Conservation (phyloP, 1,140 invertebrate species). For the Drosophila bipectinata region DNA sequence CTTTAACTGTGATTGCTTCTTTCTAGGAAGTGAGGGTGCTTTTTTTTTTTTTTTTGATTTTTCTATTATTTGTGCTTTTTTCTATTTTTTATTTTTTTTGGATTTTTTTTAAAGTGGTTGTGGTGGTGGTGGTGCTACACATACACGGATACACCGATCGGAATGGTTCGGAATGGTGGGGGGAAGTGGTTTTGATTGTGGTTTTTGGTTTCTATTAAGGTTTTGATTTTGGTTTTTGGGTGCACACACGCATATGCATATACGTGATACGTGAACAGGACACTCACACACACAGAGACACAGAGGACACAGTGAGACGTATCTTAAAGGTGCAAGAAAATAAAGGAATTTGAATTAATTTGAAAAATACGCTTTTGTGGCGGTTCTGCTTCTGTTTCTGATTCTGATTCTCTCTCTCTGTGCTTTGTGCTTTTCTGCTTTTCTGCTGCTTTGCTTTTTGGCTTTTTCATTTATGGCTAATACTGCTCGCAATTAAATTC, state of each 20-base stretch:
- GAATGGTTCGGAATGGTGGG: constrained; percentile 33
- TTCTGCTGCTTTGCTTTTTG: constrained; percentile 4
- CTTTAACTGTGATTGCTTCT: constrained; percentile 17
- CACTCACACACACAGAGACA: constrained; percentile 5
- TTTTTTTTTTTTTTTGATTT: neutral
- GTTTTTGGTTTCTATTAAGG: constrained; percentile 12
- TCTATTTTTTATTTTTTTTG: constrained; percentile 4
- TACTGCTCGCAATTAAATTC: constrained; percentile 49
- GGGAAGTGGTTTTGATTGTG: constrained; percentile 18
- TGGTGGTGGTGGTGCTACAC: constrained; percentile 43
- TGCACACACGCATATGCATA: constrained; percentile 10
- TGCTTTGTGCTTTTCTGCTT: constrained; percentile 1
- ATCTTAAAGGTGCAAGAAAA: constrained; percentile 32
- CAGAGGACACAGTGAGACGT: constrained; percentile 17
- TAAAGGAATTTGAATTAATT: constrained; percentile 2
- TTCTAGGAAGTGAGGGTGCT: constrained; percentile 33
- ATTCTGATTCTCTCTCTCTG: constrained; percentile 5
- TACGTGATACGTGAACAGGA: constrained; percentile 13
- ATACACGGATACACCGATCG: constrained; percentile 46
- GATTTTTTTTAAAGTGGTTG: constrained; percentile 5
- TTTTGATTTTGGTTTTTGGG: constrained; percentile 20
- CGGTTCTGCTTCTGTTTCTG: constrained; percentile 2
- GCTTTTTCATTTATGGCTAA: constrained; percentile 11
- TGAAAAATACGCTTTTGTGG: constrained; percentile 10
- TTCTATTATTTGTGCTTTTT: neutral